Evolutionary conservation across 2,888 invertebrate species (phyloP).

Genomic region (Branchipolynoe longqiensis): DNA sequence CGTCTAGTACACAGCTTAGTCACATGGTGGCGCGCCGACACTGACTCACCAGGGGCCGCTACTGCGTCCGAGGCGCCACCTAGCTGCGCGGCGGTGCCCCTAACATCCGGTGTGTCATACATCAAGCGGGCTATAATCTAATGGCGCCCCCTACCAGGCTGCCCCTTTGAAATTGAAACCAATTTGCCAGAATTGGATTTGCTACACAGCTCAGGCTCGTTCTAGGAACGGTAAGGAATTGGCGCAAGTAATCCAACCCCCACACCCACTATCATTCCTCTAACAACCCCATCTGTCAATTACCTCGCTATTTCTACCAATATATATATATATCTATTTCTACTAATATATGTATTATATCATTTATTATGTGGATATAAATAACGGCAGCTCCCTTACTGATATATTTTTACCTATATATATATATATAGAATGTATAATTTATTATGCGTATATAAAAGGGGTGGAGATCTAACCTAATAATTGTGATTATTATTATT

Average conservation of each 20-base stretch:
- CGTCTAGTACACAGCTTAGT: background rate
- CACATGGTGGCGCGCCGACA: background rate
- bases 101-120: constrained; percentile 36
- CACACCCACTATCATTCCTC: background rate
- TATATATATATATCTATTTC: no score
- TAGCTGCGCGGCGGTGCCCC: background rate
- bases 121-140: constrained; percentile 43
- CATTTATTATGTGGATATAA: no score
- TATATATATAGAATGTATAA: no score
- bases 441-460: no score
- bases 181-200: constrained; percentile 37
- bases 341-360: no score
- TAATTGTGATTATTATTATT: no score
- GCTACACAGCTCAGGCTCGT: background rate
- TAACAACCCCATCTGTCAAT: no score
- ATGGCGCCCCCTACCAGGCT: constrained; percentile 1
- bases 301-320: no score
- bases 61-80: background rate
- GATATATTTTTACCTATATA: no score
- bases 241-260: background rate
- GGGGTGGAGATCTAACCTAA: no score
- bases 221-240: background rate
- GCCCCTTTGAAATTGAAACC: constrained; percentile 43
- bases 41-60: background rate
- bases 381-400: no score